Percentiles rank a stretch among this genome's conserved stretches.
Evolutionary conservation across 2,888 invertebrate genomes (phyloP).

Genomic region (Eulithis prunata): DNA sequence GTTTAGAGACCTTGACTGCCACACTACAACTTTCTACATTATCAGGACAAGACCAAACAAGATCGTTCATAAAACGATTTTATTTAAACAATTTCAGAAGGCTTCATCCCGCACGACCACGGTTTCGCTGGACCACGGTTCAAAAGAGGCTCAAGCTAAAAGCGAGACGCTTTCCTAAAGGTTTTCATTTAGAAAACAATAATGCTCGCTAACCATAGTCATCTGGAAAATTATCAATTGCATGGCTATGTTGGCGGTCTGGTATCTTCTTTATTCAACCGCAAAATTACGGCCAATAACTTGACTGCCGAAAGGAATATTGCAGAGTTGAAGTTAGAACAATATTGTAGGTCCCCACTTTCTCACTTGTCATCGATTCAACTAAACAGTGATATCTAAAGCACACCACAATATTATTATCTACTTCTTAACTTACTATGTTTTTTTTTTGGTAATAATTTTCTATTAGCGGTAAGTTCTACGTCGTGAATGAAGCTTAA

Average conservation of each 20-base stretch:
- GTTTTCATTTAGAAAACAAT: constrained; percentile 20
- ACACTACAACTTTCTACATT: too few relatives aligned
- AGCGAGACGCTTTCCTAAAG: background rate
- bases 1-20: background rate
- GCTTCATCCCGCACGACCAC: too few relatives aligned
- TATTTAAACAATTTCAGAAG: too few relatives aligned
- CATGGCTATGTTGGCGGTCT: constrained; percentile 27
- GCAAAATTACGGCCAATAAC: constrained; percentile 60
- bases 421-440: background rate
- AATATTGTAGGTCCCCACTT: background rate
- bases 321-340: constrained; percentile 6
- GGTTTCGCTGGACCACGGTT: too few relatives aligned
- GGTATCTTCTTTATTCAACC: constrained; percentile 54
- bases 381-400: too few relatives aligned
- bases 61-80: too few relatives aligned
- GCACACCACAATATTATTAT: too few relatives aligned
- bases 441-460: constrained; percentile 13
- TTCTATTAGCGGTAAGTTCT: constrained; percentile 2
- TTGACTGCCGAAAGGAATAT: constrained; percentile 25
- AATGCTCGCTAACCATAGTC: constrained; percentile 12
- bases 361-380: too few relatives aligned
- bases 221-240: constrained; percentile 30
- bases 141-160: too few relatives aligned
- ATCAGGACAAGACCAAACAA: too few relatives aligned
- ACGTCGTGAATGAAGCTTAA: background rate